Conservation (phyloP, 2,888 invertebrate species). For the Pterobdella sp. region DNA sequence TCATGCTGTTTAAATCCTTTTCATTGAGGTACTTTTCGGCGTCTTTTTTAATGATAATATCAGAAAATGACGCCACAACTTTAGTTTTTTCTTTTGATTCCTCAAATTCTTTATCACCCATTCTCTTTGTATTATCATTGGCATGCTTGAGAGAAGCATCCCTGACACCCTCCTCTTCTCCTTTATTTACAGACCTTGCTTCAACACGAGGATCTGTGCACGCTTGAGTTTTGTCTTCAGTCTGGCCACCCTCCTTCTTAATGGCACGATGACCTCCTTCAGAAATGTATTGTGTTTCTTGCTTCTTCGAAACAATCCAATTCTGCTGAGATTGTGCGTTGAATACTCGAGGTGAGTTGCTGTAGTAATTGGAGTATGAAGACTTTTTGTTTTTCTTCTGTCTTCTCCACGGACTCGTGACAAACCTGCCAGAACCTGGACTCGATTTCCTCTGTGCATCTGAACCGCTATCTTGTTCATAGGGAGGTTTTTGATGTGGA, state of each 20-base stretch:
- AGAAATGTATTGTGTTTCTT: too few species aligned
- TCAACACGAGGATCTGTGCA: too few species aligned
- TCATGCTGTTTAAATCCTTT: neutral
- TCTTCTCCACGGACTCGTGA: neutral
- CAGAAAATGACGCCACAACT: neutral
- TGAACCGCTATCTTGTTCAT: neutral
- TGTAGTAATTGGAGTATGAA: neutral
- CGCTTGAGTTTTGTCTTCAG: too few species aligned
- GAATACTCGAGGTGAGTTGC: neutral
- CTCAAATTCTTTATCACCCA: neutral
- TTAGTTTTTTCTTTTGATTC: neutral
- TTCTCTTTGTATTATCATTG: neutral
- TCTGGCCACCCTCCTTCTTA: neutral
- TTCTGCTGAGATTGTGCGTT: neutral
- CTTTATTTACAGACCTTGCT: too few species aligned
- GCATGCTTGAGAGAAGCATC: neutral
- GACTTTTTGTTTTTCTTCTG: neutral
- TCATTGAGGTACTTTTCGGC: neutral
- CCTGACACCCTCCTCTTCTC: neutral
- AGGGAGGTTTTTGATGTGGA: too few species aligned
- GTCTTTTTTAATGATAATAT: neutral
- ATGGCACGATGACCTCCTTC: too few species aligned
- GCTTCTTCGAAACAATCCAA: neutral
- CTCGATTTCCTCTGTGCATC: neutral
- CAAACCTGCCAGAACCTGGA: conserved; percentile 6